phyloP scores from a whole-genome alignment of 1,140 invertebrate genomes.

The Anthonomus grandis region DNA sequence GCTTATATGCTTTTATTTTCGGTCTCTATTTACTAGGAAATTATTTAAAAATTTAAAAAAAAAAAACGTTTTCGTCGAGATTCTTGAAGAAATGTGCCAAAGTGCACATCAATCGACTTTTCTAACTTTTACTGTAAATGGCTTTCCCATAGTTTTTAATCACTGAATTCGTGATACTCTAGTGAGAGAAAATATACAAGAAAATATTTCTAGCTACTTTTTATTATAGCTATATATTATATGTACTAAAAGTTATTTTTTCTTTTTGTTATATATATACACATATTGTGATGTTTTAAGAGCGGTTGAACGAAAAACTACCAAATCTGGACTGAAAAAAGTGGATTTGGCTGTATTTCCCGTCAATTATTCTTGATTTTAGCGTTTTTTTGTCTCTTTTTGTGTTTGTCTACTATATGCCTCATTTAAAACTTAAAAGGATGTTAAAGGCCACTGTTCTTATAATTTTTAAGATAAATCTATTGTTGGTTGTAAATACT shows the following conservation, averaged over 20 bases:
- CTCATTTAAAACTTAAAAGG: background rate
- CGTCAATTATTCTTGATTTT: background rate
- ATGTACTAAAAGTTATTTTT: too few relatives aligned
- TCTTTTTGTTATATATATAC: too few relatives aligned
- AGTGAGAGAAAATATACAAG: conserved; percentile 13
- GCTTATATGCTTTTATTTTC: too few relatives aligned
- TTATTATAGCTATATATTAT: too few relatives aligned
- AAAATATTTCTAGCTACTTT: background rate
- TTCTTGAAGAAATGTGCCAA: background rate
- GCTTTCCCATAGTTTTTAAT: conserved; percentile 17
- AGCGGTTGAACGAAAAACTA: too few relatives aligned
- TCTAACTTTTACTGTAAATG: conserved; percentile 5
- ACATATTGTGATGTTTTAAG: too few relatives aligned
- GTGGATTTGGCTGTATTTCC: too few relatives aligned
- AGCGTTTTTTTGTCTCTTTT: background rate
- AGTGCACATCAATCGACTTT: background rate
- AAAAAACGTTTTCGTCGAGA: background rate
- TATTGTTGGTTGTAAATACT: conserved; percentile 19
- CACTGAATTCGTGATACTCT: conserved; percentile 22
- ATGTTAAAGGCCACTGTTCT: background rate
- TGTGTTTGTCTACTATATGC: background rate
- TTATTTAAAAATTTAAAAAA: background rate
- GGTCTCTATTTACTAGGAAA: too few relatives aligned
- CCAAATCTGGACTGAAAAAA: too few relatives aligned
- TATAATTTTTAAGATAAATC: conserved; percentile 6